Conservation (phyloP, 2,888 invertebrate genomes). For the Cryptops parisi region DNA sequence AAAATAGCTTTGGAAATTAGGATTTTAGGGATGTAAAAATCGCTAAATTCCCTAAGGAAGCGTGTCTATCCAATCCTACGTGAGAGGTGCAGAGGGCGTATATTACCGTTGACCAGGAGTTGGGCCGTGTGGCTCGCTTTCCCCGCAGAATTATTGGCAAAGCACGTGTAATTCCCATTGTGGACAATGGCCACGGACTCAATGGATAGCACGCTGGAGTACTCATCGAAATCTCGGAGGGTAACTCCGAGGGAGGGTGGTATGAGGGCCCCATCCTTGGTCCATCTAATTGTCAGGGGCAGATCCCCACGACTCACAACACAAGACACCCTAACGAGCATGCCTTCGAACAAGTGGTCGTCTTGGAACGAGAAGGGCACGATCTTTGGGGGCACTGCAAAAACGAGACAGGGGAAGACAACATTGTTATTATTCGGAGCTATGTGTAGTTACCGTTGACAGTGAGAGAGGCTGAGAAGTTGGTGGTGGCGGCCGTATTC, state of each 20-base stretch:
- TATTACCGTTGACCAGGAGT: conserved; percentile 18
- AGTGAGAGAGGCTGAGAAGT: conserved; percentile 20
- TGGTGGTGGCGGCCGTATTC: conserved; percentile 19
- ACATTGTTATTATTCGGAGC: conserved; percentile 10
- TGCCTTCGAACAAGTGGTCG: conserved; percentile 17
- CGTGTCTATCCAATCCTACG: conserved; percentile 17
- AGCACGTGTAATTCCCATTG: conserved; percentile 31
- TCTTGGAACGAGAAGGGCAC: conserved; percentile 17
- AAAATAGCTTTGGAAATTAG: conserved; percentile 1
- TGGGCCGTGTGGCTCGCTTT: conserved; percentile 18
- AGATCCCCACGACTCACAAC: conserved; percentile 24
- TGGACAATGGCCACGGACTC: conserved; percentile 27
- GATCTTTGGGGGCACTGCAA: conserved; percentile 16
- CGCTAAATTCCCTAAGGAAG: conserved; percentile 15
- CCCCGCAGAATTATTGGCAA: conserved; percentile 18
- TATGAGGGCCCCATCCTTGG: conserved; percentile 28
- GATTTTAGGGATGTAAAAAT: neutral
- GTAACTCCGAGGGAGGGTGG: conserved; percentile 20
- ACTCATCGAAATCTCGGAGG: conserved; percentile 26
- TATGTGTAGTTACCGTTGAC: conserved; percentile 19
- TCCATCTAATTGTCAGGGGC: conserved; percentile 30
- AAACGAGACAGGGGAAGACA: conserved; percentile 13
- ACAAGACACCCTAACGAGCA: conserved; percentile 17
- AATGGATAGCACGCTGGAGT: conserved; percentile 29
- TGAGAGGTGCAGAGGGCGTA: conserved; percentile 16